phyloP scores from a whole-genome alignment of 1,140 invertebrate genomes.

The Samia ricini region DNA sequence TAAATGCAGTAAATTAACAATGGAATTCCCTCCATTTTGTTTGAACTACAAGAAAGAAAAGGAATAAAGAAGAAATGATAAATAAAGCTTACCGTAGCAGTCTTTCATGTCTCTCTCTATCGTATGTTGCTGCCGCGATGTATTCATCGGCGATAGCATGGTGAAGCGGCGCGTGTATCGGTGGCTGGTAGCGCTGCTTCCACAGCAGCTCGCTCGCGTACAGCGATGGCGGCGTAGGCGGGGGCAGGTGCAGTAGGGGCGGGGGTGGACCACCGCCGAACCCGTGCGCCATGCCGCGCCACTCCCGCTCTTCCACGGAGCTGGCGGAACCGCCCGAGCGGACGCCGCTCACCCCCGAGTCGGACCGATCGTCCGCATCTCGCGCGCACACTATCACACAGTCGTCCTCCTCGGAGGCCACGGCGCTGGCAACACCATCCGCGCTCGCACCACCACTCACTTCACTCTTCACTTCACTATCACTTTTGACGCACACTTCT shows the following conservation, averaged over 20 bases:
- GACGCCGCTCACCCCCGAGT: constrained; percentile 83
- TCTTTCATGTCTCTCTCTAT: constrained; percentile 76
- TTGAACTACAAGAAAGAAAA: background rate
- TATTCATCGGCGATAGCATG: constrained; percentile 74
- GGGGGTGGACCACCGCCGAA: constrained; percentile 62
- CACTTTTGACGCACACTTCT: constrained; percentile 44
- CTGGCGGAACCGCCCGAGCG: constrained; percentile 82
- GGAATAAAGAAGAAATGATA: background rate
- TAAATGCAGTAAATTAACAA: too few relatives aligned
- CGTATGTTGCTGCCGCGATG: constrained; percentile 67
- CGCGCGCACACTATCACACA: constrained; percentile 78
- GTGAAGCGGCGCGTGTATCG: constrained; percentile 59
- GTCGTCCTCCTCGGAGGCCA: constrained; percentile 78
- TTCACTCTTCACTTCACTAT: constrained; percentile 67
- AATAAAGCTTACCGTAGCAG: constrained; percentile 63
- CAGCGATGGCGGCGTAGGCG: constrained; percentile 67
- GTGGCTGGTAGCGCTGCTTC: constrained; percentile 72
- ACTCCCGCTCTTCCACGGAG: constrained; percentile 84
- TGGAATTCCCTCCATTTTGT: background rate
- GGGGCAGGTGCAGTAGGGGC: constrained; percentile 62
- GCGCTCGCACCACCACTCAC: constrained; percentile 62
- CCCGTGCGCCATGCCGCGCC: constrained; percentile 73
- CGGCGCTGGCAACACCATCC: constrained; percentile 72
- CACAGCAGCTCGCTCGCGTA: constrained; percentile 64
- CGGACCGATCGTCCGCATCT: constrained; percentile 78